These are phyloP conservation scores for Charadrius vociferus DNA, from an alignment of 2,113 vertebrate species.

Conservation along the genomic window DNA sequence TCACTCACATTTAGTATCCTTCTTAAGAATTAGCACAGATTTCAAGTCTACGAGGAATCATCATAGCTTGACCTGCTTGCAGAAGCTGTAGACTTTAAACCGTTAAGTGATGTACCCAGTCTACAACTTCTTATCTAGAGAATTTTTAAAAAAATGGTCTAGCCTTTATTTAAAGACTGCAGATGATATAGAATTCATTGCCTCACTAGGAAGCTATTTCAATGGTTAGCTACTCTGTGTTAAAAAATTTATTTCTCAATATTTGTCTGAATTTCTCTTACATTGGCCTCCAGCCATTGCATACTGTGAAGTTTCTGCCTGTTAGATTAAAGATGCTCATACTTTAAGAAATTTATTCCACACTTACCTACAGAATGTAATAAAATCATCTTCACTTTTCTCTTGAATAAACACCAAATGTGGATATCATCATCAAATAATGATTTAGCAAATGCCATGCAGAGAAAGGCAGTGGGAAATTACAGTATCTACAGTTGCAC, in stretches of 20 bases:
- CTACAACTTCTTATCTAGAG: background rate
- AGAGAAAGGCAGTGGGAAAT: background rate
- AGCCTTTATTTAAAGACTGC: background rate
- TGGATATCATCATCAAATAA: background rate
- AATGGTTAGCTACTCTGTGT: background rate
- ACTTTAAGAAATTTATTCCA: background rate
- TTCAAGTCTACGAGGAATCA: background rate
- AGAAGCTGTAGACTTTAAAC: background rate
- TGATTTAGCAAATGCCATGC: background rate
- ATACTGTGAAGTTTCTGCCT: background rate
- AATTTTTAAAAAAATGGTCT: background rate
- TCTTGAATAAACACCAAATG: background rate
- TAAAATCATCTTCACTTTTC: background rate
- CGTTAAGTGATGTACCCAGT: background rate
- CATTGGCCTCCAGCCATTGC: background rate
- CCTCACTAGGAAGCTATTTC: background rate
- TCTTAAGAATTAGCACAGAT: background rate
- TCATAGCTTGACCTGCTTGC: background rate
- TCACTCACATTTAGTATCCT: background rate
- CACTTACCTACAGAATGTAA: background rate
- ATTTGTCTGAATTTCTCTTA: background rate
- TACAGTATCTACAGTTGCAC: background rate
- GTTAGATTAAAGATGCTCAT: background rate
- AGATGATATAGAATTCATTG: background rate
- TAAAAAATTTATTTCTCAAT: background rate